Percentiles rank a stretch among this genome's conserved stretches.
Evolutionary conservation across 1,140 invertebrate genomes (phyloP).

Genomic region (Drosophila quadrilineata): DNA sequence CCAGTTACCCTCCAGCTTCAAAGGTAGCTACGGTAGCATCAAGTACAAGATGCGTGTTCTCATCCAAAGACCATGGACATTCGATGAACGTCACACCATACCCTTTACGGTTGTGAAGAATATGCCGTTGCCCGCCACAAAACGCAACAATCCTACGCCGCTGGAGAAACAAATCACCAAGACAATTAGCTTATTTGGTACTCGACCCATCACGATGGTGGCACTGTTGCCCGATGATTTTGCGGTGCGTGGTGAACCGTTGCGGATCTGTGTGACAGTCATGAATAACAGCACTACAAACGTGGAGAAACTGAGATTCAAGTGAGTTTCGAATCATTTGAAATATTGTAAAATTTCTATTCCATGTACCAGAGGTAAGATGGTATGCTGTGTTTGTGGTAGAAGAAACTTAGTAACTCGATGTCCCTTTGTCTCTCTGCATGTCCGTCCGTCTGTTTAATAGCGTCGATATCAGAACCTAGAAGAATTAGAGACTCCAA

Average conservation of each 20-base stretch:
- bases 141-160: constrained; percentile 51
- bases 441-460: too few relatives aligned
- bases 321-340: too few relatives aligned
- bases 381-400: too few relatives aligned
- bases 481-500: too few relatives aligned
- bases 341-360: too few relatives aligned
- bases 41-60: constrained; percentile 80
- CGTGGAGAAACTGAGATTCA: constrained; percentile 77
- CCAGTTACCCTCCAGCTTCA: constrained; percentile 68
- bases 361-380: too few relatives aligned
- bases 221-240: constrained; percentile 67
- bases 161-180: constrained; percentile 77
- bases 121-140: constrained; percentile 52
- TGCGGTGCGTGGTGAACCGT: constrained; percentile 67
- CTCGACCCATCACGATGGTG: constrained; percentile 71
- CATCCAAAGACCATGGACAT: constrained; percentile 74
- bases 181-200: constrained; percentile 75
- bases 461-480: too few relatives aligned
- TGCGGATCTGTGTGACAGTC: constrained; percentile 75
- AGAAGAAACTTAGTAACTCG: too few relatives aligned
- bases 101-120: constrained; percentile 70
- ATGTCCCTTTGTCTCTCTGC: too few relatives aligned
- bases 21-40: constrained; percentile 73
- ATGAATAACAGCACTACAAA: constrained; percentile 75
- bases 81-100: constrained; percentile 72